Evolutionary conservation across 1,140 invertebrate genomes (phyloP).

Genomic region (Lepidotrigona ventralis): DNA sequence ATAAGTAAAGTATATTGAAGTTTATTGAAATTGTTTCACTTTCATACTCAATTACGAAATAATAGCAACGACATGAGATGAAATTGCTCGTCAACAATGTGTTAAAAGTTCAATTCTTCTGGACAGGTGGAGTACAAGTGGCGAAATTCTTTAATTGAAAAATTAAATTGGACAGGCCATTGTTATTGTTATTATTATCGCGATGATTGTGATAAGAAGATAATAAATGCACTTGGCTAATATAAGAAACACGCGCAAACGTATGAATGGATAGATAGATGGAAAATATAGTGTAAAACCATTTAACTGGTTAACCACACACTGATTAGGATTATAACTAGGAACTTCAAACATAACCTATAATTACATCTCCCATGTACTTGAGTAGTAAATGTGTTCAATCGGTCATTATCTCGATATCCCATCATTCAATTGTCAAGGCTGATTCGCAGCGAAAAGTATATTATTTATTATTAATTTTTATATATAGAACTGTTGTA

Average conservation of each 20-base stretch:
- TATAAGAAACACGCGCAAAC: background rate
- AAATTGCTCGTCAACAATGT: no score
- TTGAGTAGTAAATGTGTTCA: conserved; percentile 13
- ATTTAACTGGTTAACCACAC: background rate
- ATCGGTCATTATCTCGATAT: conserved; percentile 19
- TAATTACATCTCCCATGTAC: conserved; percentile 18
- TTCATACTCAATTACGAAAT: no score
- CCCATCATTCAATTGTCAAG: conserved; percentile 5
- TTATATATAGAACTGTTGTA: no score
- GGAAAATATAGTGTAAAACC: background rate
- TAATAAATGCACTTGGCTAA: background rate
- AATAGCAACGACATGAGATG: no score
- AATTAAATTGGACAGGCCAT: no score
- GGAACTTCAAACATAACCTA: no score
- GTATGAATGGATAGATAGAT: background rate
- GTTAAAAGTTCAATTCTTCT: background rate
- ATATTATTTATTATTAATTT: background rate
- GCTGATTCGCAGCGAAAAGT: background rate
- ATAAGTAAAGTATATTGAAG: no score
- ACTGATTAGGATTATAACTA: background rate
- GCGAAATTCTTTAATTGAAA: background rate
- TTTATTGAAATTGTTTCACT: no score
- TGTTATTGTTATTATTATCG: no score
- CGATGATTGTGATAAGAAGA: no score
- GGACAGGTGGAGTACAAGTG: background rate